Percentiles rank a stretch among this genome's conserved stretches.
Evolutionary conservation across 2,113 vertebrate species (phyloP).

Genomic region (Apus apus): DNA sequence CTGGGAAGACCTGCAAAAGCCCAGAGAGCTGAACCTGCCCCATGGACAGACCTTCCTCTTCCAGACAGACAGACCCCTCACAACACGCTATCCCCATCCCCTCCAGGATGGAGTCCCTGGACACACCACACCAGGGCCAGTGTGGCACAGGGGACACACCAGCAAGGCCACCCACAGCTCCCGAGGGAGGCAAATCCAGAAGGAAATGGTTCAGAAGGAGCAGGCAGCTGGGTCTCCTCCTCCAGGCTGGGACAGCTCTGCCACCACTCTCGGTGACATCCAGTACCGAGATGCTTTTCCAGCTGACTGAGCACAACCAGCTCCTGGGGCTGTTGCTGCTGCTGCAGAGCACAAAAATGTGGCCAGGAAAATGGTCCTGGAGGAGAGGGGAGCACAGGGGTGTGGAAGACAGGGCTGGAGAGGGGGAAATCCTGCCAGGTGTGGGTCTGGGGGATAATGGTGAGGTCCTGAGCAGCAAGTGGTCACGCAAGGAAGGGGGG

Average conservation of each 20-base stretch:
- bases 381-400: not conserved
- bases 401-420: not conserved
- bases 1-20: not conserved
- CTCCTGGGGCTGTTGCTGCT: not conserved
- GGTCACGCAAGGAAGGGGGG: accelerated
- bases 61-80: accelerated
- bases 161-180: accelerated
- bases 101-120: not conserved
- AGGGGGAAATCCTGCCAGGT: not conserved
- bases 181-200: not conserved
- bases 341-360: accelerated
- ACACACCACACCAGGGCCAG: accelerated
- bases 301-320: not conserved
- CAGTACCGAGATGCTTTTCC: not conserved
- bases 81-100: accelerated
- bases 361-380: not conserved
- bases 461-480: not conserved
- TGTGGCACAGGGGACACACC: accelerated
- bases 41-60: not conserved
- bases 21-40: not conserved
- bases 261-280: accelerated
- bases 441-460: not conserved
- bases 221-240: accelerated
- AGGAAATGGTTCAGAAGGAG: not conserved
- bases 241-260: accelerated